Base-by-base conservation (phyloP, 2,797 vertebrate species). In the Poeciliopsis infans region DNA sequence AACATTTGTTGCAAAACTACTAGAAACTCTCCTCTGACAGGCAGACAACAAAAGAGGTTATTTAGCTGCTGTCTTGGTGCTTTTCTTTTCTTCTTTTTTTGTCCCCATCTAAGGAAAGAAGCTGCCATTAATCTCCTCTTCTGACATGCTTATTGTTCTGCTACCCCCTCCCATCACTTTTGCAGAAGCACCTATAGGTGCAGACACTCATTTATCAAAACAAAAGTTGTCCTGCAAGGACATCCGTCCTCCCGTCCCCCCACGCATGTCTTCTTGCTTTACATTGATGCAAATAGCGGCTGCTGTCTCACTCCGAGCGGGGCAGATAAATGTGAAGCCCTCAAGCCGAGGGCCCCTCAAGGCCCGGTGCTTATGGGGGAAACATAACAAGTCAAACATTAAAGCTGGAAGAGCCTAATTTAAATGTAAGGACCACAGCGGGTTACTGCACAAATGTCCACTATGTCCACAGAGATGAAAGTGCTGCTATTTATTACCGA, bases 171-270 rank as follows among this genome's bases (percentile, higher is more conserved):
- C 79, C 57, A 39, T 68, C 72, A 39, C 85, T 87, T 81, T 77
- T 82, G 74, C 82, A 20, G 16, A 3, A 51, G 74, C 83, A 88
- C 86, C 83, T 88, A 79, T 11, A 88, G 87, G 87, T 93, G 79
- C 80, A 81, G 75, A 87, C 85, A 85, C 87, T 91, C 87, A 93
- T 94, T 93, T 86, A 93, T 94, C 93, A 94, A 86, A 68, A 88
- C 74, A 80, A 83, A 91, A 79, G 55, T 86, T 88, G 83, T 86
- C 85, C 87, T 78, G 43, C 74, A 66, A 83, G 41, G 74, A 7
- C 16, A 16, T 8, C 28, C 0, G 16, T 5, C 5, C 16, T 7
- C 2, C 47, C 46, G 1, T 4, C 46, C 1, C 46, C 16, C 2
- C 18, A 12, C 15, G n/a, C 10, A n/a, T 20, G 23, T 20, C 43